phyloP scores from a whole-genome alignment of 2,797 vertebrate genomes.

The Eleutherodactylus coqui region DNA sequence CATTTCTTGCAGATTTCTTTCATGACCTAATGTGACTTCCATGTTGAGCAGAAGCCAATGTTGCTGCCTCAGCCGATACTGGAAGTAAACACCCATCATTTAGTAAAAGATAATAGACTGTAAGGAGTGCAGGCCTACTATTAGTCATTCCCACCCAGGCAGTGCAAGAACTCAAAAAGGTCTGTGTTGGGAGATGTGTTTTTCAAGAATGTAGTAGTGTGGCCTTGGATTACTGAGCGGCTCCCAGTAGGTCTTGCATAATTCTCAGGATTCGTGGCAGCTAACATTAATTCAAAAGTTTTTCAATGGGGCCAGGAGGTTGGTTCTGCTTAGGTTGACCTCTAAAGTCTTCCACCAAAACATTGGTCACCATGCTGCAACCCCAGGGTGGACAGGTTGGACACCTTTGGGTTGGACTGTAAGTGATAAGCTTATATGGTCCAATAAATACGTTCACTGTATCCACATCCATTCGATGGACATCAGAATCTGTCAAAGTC shows the following conservation, averaged over 20 bases:
- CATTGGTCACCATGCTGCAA: not conserved
- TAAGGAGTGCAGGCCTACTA: not conserved
- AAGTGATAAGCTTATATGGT: not conserved
- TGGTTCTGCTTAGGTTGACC: not conserved
- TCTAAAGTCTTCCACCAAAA: not conserved
- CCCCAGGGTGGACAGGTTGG: not conserved
- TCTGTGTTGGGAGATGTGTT: not conserved
- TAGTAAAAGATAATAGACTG: not conserved
- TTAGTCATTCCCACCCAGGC: conserved; percentile 25
- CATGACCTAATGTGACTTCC: conserved; percentile 44
- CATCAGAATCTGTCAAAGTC: too few relatives aligned
- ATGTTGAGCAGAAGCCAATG: conserved; percentile 29
- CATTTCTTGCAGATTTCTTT: conserved; percentile 18
- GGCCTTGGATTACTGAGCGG: not conserved
- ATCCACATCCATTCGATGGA: not conserved
- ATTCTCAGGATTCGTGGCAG: not conserved
- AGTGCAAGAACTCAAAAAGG: not conserved
- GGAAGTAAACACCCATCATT: conserved; percentile 16
- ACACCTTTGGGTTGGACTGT: too few relatives aligned
- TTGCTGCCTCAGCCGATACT: conserved; percentile 12
- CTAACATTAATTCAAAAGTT: not conserved
- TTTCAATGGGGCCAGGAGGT: not conserved
- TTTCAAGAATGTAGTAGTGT: not conserved
- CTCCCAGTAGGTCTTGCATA: not conserved
- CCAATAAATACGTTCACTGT: not conserved